phyloP scores from a whole-genome alignment of 2,113 vertebrate genomes.

The Corynorhinus townsendii region DNA sequence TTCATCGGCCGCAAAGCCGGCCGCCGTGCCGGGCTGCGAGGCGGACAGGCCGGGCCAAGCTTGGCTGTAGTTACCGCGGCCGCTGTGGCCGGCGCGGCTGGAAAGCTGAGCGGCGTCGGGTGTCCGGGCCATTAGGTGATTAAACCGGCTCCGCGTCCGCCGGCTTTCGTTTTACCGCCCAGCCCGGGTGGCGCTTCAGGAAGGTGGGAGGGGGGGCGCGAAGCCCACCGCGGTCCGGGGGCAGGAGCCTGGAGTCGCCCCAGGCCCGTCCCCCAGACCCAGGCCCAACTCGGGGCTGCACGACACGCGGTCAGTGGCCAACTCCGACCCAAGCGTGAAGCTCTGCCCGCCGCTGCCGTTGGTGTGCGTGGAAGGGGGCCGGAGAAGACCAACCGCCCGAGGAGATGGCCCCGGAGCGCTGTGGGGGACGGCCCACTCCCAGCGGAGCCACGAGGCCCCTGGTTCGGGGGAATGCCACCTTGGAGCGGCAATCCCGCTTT shows the following conservation, averaged over 20 bases:
- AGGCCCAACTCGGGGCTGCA: neutral
- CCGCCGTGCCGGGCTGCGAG: slow-evolving; percentile 92
- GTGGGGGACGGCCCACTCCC: slow-evolving; percentile 16
- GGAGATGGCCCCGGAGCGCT: neutral
- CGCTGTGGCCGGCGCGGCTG: slow-evolving; percentile 9
- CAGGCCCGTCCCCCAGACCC: neutral
- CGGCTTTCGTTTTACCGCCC: slow-evolving; percentile 74
- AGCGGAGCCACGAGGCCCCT: neutral
- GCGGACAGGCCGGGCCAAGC: slow-evolving; percentile 94
- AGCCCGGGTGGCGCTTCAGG: slow-evolving; percentile 54
- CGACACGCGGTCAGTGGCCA: neutral
- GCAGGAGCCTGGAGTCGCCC: neutral
- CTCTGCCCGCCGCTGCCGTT: neutral
- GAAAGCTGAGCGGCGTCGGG: slow-evolving; percentile 76
- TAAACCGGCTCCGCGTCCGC: slow-evolving; percentile 74
- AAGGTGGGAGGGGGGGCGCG: neutral
- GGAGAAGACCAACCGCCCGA: neutral
- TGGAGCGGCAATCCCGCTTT: neutral
- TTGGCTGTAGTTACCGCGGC: slow-evolving; percentile 92
- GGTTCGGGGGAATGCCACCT: neutral
- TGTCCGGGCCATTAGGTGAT: slow-evolving; percentile 85
- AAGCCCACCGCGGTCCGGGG: neutral
- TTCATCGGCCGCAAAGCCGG: slow-evolving; percentile 99
- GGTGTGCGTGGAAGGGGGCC: neutral
- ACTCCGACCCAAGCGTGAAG: neutral